phyloP scores from a whole-genome alignment of 2,888 invertebrate genomes.

The Prenolepis imparis region DNA sequence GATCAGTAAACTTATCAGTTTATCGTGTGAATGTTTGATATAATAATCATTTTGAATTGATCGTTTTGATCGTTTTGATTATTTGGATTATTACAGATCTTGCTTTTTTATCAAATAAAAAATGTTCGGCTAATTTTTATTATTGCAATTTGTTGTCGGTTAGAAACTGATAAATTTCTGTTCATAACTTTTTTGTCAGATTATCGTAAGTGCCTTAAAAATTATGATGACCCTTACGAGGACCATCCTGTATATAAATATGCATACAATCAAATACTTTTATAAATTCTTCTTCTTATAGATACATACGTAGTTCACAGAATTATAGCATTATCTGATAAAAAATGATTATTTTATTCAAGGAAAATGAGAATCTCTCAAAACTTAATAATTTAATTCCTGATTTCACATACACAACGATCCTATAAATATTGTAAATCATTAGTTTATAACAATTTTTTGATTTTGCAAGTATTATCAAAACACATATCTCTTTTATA shows the following conservation, averaged over 20 bases:
- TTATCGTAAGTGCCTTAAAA: too few species aligned
- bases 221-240: too few species aligned
- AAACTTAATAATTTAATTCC: background rate
- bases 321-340: background rate
- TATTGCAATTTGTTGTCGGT: too few species aligned
- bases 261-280: background rate
- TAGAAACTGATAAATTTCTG: too few species aligned
- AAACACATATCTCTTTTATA: background rate
- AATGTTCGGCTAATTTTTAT: too few species aligned
- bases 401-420: background rate
- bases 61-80: too few species aligned
- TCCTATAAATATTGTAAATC: background rate
- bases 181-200: too few species aligned
- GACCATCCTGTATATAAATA: background rate
- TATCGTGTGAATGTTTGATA: too few species aligned
- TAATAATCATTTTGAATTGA: too few species aligned
- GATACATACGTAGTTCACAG: background rate
- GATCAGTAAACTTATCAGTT: too few species aligned
- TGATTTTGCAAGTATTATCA: background rate
- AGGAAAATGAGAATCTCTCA: background rate
- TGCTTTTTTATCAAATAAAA: too few species aligned
- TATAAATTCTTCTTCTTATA: background rate
- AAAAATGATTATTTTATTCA: background rate
- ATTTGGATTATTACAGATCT: too few species aligned
- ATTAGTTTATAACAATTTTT: background rate